Evolutionary conservation across 2,113 vertebrate genomes (phyloP).

Genomic region (Paradisaea rubra): DNA sequence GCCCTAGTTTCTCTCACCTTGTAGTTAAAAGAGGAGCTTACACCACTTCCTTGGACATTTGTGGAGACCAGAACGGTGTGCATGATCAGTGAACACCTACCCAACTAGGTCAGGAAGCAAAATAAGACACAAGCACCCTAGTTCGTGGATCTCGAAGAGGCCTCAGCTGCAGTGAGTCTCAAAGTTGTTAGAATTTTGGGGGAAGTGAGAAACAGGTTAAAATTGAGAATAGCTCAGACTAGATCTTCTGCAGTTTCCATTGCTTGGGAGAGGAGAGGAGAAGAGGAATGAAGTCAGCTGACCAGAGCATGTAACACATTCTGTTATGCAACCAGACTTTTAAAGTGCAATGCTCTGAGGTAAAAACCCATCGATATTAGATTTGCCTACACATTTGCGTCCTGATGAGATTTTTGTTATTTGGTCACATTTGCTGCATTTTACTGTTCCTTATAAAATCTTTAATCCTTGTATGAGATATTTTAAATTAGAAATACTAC

Average conservation of each 20-base stretch:
- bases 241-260: background rate
- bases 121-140: background rate
- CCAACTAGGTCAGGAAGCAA: background rate
- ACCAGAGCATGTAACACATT: background rate
- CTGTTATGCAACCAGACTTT: background rate
- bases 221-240: background rate
- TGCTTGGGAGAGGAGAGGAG: background rate
- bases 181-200: background rate
- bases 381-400: background rate
- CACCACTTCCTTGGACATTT: background rate
- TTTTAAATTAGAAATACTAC: background rate
- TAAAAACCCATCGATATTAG: background rate
- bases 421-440: background rate
- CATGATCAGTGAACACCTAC: background rate
- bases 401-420: background rate
- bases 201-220: conserved; percentile 19
- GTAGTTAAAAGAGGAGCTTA: background rate
- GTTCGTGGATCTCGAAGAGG: background rate
- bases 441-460: background rate
- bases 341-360: background rate
- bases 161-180: background rate
- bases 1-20: background rate
- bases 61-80: background rate
- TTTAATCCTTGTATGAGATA: background rate
- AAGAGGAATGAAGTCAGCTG: background rate